Conservation (phyloP, 2,888 invertebrate genomes). For the Latrodectus hesperus region DNA sequence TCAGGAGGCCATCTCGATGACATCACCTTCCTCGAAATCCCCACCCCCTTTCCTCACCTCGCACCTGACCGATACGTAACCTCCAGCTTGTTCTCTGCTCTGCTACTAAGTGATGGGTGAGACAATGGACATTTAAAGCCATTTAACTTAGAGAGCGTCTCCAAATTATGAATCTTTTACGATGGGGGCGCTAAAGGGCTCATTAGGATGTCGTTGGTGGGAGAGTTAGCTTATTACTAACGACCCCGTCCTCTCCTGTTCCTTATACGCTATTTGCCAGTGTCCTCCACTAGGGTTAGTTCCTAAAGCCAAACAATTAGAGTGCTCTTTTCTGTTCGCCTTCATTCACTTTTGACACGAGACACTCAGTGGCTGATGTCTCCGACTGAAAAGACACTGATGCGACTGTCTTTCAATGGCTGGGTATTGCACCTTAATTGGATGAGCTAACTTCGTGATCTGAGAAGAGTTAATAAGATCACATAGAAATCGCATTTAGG, state of each 20-base stretch:
- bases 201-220: slow-evolving; percentile 21
- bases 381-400: neutral
- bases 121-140: slow-evolving; percentile 54
- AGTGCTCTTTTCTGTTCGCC: neutral
- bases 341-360: neutral
- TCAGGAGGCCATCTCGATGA: neutral
- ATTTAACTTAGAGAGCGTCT: slow-evolving; percentile 38
- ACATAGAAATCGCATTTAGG: neutral
- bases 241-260: neutral
- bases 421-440: neutral
- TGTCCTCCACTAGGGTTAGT: neutral
- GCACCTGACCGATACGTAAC: neutral
- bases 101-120: neutral
- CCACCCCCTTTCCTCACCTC: neutral
- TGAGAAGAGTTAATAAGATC: neutral
- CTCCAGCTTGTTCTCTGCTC: neutral
- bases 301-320: neutral
- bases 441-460: neutral
- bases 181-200: slow-evolving; percentile 8
- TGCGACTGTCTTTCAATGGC: neutral
- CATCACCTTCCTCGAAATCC: neutral
- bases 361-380: neutral
- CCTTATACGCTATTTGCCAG: neutral
- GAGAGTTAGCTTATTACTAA: slow-evolving; percentile 34
- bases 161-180: slow-evolving; percentile 35